phyloP scores from a whole-genome alignment of 2,888 invertebrate species.

The Ophion costatus region DNA sequence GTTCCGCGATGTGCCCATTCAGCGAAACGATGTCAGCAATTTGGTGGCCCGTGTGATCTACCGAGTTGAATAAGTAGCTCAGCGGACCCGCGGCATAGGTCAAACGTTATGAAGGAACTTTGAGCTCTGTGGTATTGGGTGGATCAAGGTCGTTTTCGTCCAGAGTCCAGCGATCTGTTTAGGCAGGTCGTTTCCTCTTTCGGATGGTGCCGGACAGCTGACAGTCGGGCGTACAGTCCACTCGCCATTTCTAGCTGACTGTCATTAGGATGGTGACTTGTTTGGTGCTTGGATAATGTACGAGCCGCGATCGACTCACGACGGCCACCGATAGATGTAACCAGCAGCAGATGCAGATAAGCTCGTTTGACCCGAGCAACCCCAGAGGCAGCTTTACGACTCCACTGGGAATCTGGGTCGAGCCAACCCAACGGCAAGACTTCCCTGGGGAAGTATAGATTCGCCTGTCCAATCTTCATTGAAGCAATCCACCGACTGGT shows the following conservation, averaged over 20 bases:
- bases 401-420: conserved; percentile 43
- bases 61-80: not conserved
- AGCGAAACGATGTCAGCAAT: conserved; percentile 4
- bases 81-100: not conserved
- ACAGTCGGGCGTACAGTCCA: not conserved
- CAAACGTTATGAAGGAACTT: not conserved
- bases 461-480: conserved; percentile 7
- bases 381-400: conserved; percentile 46
- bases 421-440: conserved; percentile 3
- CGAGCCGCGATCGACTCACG: conserved; percentile 74
- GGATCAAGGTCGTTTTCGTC: not conserved
- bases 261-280: conserved; percentile 29
- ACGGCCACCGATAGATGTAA: conserved; percentile 73
- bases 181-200: not conserved
- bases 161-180: not conserved
- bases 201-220: not conserved
- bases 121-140: not conserved
- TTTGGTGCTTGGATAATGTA: conserved; percentile 47
- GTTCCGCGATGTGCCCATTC: conserved; percentile 16
- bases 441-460: conserved; percentile 1
- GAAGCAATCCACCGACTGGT: not conserved
- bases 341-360: conserved; percentile 76
- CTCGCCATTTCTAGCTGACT: not conserved
- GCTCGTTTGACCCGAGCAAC: conserved; percentile 55
- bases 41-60: not conserved